Conservation (phyloP, 2,888 invertebrate species). For the Leucophora obtusa region DNA sequence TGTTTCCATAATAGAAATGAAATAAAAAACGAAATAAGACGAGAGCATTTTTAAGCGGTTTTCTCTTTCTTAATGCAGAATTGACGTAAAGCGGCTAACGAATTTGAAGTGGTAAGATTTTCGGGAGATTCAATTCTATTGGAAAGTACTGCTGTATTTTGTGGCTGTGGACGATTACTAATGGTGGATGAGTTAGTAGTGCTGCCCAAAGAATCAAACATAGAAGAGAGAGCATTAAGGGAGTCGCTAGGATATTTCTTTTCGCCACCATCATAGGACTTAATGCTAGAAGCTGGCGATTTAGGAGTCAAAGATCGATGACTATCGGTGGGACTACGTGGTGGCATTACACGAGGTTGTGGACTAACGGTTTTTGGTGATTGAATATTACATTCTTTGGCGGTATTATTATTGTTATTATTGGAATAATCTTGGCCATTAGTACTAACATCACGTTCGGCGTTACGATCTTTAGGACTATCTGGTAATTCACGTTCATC, state of each 20-base stretch:
- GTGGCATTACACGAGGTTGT: conserved; percentile 69
- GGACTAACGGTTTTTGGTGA: conserved; percentile 74
- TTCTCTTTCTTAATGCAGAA: conserved; percentile 96
- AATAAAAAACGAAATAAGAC: conserved; percentile 70
- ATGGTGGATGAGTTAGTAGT: conserved; percentile 64
- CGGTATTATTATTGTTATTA: conserved; percentile 74
- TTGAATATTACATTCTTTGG: conserved; percentile 68
- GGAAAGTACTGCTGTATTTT: conserved; percentile 55
- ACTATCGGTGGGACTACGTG: conserved; percentile 85
- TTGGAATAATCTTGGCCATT: conserved; percentile 68
- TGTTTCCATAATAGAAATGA: conserved; percentile 67
- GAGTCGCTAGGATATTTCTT: conserved; percentile 82
- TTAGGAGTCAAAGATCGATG: conserved; percentile 90
- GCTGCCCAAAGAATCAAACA: conserved; percentile 89
- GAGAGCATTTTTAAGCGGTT: conserved; percentile 75
- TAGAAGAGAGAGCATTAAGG: conserved; percentile 91
- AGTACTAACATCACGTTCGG: conserved; percentile 61
- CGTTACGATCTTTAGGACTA: conserved; percentile 61
- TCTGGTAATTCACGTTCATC: conserved; percentile 70
- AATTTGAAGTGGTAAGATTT: conserved; percentile 84
- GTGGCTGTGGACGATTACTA: conserved; percentile 78
- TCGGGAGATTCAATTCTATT: conserved; percentile 70
- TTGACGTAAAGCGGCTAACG: conserved; percentile 95
- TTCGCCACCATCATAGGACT: conserved; percentile 77
- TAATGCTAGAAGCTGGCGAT: conserved; percentile 81